Evolutionary conservation across 2,113 vertebrate species (phyloP), one percentile per base, ranked within the genome.

Genomic region (Progne subis): DNA sequence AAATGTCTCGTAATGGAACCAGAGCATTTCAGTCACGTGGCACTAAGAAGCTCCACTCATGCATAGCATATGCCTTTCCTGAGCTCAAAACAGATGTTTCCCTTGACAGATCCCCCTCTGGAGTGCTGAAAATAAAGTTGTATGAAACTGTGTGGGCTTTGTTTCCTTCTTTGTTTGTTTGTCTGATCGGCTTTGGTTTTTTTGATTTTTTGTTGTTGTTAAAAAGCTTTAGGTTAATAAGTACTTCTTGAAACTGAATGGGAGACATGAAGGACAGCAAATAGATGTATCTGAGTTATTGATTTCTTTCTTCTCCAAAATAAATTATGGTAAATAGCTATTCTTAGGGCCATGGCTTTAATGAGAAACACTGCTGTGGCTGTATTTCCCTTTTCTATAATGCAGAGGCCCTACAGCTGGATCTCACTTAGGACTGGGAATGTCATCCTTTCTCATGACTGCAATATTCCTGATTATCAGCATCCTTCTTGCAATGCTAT

Each of bases 41-140:
- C 12, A 6, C 41, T 37, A 53, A 67, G 60, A 67, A 82, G 12
- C 79, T 95, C 26, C 29, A 63, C 85, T 92, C 90, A 72, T 69
- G 68, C 8, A 0, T 85, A 88, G 57, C 55, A 72, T 34, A 64
- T 95, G 68, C 74, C 67, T 82, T 95, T 85, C 24, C 64, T 74
- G 59, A 89, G 86, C 60, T 69, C 74, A 90, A 85, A 96, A 87
- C 78, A 96, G 89, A 95, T 93, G 68, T 82, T 94, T 94, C 72
- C 52, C 56, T 64, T 57, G 84, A 76, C 47, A 55, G 61, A 89
- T 90, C 6, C 20, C 31, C 32, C 60, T 76, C 44, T 91, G 68
- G 46, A 94, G 77, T 89, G 85, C 79, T 90, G 52, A 89, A 91
- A 93, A 86, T 61, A 74, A 82, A 90, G 44, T 32, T 64, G 12